Conservation (phyloP, 1,140 invertebrate genomes). For the Cotesia typhae region DNA sequence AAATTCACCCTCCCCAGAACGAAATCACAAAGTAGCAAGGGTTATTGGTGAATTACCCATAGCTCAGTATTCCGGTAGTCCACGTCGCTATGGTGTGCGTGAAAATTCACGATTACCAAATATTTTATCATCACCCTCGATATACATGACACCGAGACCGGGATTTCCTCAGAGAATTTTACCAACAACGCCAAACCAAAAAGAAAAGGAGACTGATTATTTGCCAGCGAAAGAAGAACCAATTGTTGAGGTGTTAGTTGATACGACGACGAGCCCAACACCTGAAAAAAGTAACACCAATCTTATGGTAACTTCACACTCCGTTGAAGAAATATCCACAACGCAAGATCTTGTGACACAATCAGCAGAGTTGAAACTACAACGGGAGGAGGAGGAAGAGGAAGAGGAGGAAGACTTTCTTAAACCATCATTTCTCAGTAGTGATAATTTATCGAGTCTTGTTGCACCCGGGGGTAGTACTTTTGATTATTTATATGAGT, state of each 20-base stretch:
- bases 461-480: slow-evolving; percentile 65
- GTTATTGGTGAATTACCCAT: slow-evolving; percentile 89
- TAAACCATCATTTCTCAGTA: slow-evolving; percentile 55
- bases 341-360: slow-evolving; percentile 17
- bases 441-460: slow-evolving; percentile 59
- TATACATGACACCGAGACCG: slow-evolving; percentile 73
- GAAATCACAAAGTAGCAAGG: slow-evolving; percentile 73
- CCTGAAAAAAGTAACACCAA: slow-evolving; percentile 18
- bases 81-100: slow-evolving; percentile 81
- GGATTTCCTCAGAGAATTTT: slow-evolving; percentile 76
- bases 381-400: slow-evolving; percentile 51
- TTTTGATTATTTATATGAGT: slow-evolving; percentile 89
- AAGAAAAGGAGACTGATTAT: slow-evolving; percentile 55
- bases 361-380: slow-evolving; percentile 41
- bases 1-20: slow-evolving; percentile 65
- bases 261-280: slow-evolving; percentile 16
- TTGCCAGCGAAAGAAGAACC: slow-evolving; percentile 27
- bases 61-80: slow-evolving; percentile 91
- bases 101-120: slow-evolving; percentile 69
- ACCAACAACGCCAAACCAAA: slow-evolving; percentile 64
- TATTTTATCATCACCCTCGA: slow-evolving; percentile 71
- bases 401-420: slow-evolving; percentile 57
- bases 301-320: slow-evolving; percentile 33
- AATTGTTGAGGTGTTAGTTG: slow-evolving; percentile 26
- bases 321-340: slow-evolving; percentile 27